Base-by-base conservation (phyloP, 2,888 invertebrate species). In the Tetragonula carbonaria region DNA sequence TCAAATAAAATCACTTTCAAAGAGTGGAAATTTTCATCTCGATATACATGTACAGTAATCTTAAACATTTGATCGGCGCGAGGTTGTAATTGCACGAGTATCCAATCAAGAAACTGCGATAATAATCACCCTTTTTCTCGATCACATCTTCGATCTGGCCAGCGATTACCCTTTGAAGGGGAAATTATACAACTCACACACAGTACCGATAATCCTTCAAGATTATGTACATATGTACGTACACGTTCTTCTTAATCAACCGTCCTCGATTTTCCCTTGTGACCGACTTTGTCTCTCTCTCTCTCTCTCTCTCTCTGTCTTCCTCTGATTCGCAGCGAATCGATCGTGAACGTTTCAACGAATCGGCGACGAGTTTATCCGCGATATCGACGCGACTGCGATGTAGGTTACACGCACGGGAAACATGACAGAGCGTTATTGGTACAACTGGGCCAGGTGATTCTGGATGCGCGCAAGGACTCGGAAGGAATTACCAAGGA, bases 161-260 rank as follows among this genome's bases (percentile, higher is more conserved):
- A 16, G 23, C 28, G 18, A 74, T 79, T 79, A n/a, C 72, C 73
- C 51, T 62, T 70, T 63, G 59, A 63, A 68, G 38, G 38, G 65
- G 66, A 74, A 70, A 80, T 71, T 70, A 82, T 71, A 45, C 45
- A 63, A 80, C 74, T 79, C 74, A 51, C 55, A 33, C 68, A 16
- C 18, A 33, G 80, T 74, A 82, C 70, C 80, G 80, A 74, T 80
- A 65, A 82, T 80, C 74, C 68, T 45, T 1, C 45, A 45, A 11
- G 45, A 45, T 45, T 45, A 45, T 8, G 8, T 8, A 45, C 45
- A 45, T 8, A 45, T 8, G 45, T 45, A 45, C 45, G 45, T 45
- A 45, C 45, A 11, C 8, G 45, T 8, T 45, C 8, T 45, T 45
- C 45, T 45, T 45, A 45, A 45, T 45, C 45, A 45, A 45, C 45